These are phyloP conservation scores for Falco concolor DNA, from an alignment of 2,797 vertebrate genomes.

Conservation along the genomic window DNA sequence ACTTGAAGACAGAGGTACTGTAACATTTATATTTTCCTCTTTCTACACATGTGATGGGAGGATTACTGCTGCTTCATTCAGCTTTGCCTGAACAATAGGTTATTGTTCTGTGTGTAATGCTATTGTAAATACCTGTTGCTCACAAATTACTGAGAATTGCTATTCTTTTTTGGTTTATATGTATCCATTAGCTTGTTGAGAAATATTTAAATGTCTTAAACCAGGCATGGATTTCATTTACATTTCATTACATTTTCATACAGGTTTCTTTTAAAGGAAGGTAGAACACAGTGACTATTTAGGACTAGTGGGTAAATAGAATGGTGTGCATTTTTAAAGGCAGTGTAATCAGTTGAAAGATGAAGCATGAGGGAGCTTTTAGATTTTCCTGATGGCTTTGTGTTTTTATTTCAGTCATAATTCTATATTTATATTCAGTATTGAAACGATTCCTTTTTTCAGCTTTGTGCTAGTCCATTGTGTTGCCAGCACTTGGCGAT, in stretches of 20 bases:
- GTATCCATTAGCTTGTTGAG: not conserved
- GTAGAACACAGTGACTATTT: not conserved
- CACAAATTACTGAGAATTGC: not conserved
- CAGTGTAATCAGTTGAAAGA: not conserved
- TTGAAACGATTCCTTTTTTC: not conserved
- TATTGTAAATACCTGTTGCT: not conserved
- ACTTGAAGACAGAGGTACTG: constrained; percentile 92
- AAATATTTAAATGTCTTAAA: not conserved
- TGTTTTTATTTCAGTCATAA: not conserved
- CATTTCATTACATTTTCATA: not conserved
- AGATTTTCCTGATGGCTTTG: not conserved
- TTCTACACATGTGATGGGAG: not conserved
- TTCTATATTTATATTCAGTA: not conserved
- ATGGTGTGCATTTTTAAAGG: not conserved
- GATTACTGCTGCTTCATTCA: not conserved
- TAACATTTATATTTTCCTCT: not conserved
- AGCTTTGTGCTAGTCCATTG: not conserved
- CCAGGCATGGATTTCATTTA: not conserved
- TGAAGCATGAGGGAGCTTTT: not conserved
- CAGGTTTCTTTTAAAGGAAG: not conserved
- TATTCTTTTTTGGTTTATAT: not conserved
- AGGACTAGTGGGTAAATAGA: not conserved
- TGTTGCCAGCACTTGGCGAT: not conserved
- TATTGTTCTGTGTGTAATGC: not conserved
- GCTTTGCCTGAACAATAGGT: not conserved